Evolutionary conservation across 2,113 vertebrate genomes (phyloP), one percentile per base, ranked within the genome.

Genomic region (Bolborhynchus lineola): DNA sequence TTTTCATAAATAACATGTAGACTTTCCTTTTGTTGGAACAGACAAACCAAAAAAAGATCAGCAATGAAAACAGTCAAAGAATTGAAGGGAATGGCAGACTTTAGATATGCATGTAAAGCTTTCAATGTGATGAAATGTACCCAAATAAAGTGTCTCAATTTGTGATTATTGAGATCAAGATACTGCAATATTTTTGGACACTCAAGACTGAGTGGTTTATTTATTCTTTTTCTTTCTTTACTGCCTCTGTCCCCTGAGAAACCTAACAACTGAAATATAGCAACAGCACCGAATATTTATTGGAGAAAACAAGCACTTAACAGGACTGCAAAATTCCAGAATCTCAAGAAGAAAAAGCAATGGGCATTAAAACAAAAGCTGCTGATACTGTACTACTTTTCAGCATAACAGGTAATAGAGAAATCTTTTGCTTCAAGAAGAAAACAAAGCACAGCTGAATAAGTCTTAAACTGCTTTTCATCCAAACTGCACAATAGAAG

Each of bases 161-260:
- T 81, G 92, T 2, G 83, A 94, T 95, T 95, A 97, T 96, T 96
- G 82, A 93, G 78, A 93, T 87, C 65, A 96, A 97, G 93, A 95
- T 84, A 82, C 70, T 60, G 90, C 87, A 97, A 96, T 91, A 93
- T 94, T 91, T 96, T 95, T 95, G 92, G 82, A 91, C 91, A 92
- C 53, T 95, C 74, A 88, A 96, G 92, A 86, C 90, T 90, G 92
- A 95, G 65, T 80, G 95, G 94, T 96, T 98, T 97, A 95, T 97
- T 97, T 97, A 97, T 97, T 97, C 84, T 93, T 96, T 95, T 97
- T 94, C 84, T 94, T 96, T 97, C 86, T 77, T 96, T 93, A 69
- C 90, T 95, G 89, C 60, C 71, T 91, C 90, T 91, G 64, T 91
- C 97, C 97, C 95, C 60, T 67, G 96, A 96, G 97, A 97, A 97